Evolutionary conservation across 2,113 vertebrate genomes (phyloP), one percentile per base, ranked within the genome.

Genomic region (Paramisgurnus dabryanus): DNA sequence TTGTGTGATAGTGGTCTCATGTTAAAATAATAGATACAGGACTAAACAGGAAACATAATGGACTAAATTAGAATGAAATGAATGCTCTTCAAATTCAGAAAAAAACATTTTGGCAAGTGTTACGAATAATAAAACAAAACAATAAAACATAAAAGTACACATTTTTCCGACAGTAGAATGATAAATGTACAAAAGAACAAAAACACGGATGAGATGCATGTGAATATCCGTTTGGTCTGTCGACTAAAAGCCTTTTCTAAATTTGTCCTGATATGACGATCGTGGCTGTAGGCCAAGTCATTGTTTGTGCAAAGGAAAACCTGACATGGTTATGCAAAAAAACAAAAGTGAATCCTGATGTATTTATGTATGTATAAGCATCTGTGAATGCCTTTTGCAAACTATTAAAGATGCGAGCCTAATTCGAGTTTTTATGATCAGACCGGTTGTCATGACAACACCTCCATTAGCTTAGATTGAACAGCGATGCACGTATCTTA

Each of bases 361-460:
- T 53, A n/a, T 64, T 55, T 47, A 17, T 47, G 66, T 45, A 9
- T 76, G 53, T 81, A 41, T 69, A 49, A 45, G 43, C 11, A 11
- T 53, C 10, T 11, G 2, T 45, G 43, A 45, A 45, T 45, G 6
- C 43, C 8, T 45, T 45, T 45, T 45, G 43, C 43, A 45, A 45
- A 45, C 43, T 45, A 9, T 68, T 17, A 7, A 67, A 76, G 18
- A 50, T 84, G 71, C 86, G 47, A 77, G 63, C 40, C n/a, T 83
- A 50, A 34, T 18, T 27, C 63, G 39, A 75, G 73, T 43, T 85
- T 41, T 81, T 73, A 82, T 85, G 66, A 81, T 45, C 45, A 80
- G 49, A 9, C 10, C n/a, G 9, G 89, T 91, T 89, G 80, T 88
- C 80, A 90, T 91, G 80, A 90, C 68, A 85, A 91, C 47, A 27